A percentile compares a stretch with the other conserved stretches of the same genome.
Conservation (phyloP, 2,113 vertebrate species). For the Egretta garzetta region DNA sequence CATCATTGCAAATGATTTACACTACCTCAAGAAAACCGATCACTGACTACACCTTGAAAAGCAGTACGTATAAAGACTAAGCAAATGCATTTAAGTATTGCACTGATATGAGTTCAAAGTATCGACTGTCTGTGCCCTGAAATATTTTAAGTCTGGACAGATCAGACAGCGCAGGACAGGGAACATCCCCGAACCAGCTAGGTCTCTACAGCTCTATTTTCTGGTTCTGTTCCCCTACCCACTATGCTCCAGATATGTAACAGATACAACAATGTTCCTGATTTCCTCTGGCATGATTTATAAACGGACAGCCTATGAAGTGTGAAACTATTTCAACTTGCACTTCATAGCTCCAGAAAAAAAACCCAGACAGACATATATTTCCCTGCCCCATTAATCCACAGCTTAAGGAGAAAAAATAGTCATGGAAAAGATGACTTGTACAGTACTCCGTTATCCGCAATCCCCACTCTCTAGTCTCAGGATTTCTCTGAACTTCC, state of each 20-base stretch:
- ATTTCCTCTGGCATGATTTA: conserved; percentile 57
- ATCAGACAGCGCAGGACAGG: neutral
- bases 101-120: conserved; percentile 59
- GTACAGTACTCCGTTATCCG: conserved; percentile 50
- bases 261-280: conserved; percentile 60
- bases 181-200: neutral
- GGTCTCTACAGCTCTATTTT: neutral
- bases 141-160: conserved; percentile 11
- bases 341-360: conserved; percentile 39
- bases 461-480: conserved; percentile 38
- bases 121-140: conserved; percentile 19
- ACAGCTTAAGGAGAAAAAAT: conserved; percentile 13
- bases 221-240: neutral
- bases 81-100: conserved; percentile 66
- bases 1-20: conserved; percentile 74
- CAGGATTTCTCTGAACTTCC: conserved; percentile 54
- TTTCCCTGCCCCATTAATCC: conserved; percentile 24
- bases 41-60: conserved; percentile 61
- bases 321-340: neutral
- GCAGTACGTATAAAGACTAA: conserved; percentile 39
- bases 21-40: conserved; percentile 56
- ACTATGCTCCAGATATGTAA: conserved; percentile 44
- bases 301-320: neutral
- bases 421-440: conserved; percentile 36
- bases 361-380: neutral